Evolutionary conservation across 2,888 invertebrate species (phyloP).

Genomic region (Athalia cordata): DNA sequence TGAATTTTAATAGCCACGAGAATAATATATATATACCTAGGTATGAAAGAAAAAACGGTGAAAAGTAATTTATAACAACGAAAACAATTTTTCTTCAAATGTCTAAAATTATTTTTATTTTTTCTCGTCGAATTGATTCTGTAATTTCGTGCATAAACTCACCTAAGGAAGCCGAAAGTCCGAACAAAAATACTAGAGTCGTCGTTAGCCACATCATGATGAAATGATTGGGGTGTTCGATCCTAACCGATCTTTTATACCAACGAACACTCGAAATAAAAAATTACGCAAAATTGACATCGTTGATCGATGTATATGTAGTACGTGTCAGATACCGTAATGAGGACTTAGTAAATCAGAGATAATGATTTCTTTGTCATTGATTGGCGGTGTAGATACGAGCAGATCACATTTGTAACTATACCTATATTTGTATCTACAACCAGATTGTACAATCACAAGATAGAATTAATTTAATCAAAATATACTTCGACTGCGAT

Average conservation of each 20-base stretch:
- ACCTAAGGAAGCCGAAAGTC: constrained; percentile 9
- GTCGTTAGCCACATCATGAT: constrained; percentile 19
- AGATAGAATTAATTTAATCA: too few relatives aligned
- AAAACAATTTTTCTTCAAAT: background rate
- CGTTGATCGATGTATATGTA: too few relatives aligned
- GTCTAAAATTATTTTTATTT: background rate
- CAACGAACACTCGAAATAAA: background rate
- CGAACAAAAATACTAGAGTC: background rate
- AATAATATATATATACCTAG: too few relatives aligned
- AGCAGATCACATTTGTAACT: too few relatives aligned
- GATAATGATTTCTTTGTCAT: too few relatives aligned
- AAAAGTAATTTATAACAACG: too few relatives aligned
- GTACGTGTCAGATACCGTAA: background rate
- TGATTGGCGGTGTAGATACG: too few relatives aligned
- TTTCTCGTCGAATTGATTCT: background rate
- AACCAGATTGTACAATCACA: too few relatives aligned
- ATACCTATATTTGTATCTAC: too few relatives aligned
- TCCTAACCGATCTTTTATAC: constrained; percentile 22
- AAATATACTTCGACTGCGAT: too few relatives aligned
- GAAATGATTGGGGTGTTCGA: constrained; percentile 9
- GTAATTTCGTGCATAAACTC: background rate
- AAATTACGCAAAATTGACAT: background rate
- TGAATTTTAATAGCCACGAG: background rate
- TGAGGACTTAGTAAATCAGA: too few relatives aligned
- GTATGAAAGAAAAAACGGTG: too few relatives aligned